A percentile compares a stretch with the other conserved stretches of the same genome.
phyloP scores from a whole-genome alignment of 2,888 invertebrate genomes.

The Melangyna quadrimaculata region DNA sequence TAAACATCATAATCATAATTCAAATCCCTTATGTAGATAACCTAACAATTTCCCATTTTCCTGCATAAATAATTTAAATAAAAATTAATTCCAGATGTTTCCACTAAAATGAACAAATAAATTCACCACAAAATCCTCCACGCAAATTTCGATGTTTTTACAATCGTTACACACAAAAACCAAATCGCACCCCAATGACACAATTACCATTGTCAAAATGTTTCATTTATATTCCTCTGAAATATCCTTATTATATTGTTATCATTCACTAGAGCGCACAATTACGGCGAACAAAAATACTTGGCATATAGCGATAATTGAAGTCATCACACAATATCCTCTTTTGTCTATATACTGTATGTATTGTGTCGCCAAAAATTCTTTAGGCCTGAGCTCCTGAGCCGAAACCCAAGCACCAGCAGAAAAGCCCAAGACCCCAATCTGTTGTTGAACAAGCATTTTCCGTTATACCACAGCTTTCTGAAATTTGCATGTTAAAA shows the following conservation, averaged over 20 bases:
- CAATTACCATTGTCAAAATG: constrained; percentile 61
- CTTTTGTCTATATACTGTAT: not conserved
- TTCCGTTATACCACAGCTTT: not conserved
- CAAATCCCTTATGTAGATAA: not conserved
- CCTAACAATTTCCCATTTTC: not conserved
- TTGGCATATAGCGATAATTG: constrained; percentile 58
- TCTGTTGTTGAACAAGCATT: constrained; percentile 28
- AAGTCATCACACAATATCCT: constrained; percentile 38
- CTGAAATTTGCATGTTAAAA: constrained; percentile 59
- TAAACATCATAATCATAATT: not conserved
- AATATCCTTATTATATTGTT: constrained; percentile 68
- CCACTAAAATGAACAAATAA: constrained; percentile 36
- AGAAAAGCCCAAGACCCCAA: not conserved
- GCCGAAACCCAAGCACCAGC: not conserved
- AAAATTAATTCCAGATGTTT: constrained; percentile 41
- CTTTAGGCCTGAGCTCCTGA: not conserved
- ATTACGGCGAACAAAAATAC: constrained; percentile 59
- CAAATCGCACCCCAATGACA: constrained; percentile 46
- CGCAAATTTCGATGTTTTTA: not conserved
- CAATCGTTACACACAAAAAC: constrained; percentile 1
- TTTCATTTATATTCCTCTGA: constrained; percentile 59
- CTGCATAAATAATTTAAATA: constrained; percentile 9
- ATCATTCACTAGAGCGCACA: constrained; percentile 68
- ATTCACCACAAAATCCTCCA: not conserved
- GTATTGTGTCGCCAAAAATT: not conserved